These are phyloP conservation scores for Eublepharis macularius DNA, from an alignment of 2,113 vertebrate species.

Conservation along the genomic window DNA sequence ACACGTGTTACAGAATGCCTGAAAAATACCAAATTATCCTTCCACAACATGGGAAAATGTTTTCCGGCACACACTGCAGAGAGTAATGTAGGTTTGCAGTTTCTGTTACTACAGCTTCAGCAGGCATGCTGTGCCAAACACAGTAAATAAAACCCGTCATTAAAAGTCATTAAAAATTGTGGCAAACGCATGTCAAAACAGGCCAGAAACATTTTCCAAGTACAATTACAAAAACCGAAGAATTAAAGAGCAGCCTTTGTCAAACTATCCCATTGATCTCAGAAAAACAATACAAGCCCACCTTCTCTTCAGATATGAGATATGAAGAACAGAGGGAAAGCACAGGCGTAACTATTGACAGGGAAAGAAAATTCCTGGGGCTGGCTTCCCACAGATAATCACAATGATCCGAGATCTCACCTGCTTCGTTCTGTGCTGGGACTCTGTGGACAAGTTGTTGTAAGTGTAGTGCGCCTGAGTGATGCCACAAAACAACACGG, in stretches of 20 bases:
- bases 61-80: slow-evolving; percentile 5
- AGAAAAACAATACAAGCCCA: neutral
- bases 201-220: neutral
- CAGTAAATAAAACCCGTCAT: neutral
- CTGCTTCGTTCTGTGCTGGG: slow-evolving; percentile 95
- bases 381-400: neutral
- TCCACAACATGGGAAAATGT: slow-evolving; percentile 18
- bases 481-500: slow-evolving; percentile 97
- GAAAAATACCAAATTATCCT: neutral
- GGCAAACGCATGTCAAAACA: too few relatives aligned
- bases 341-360: neutral
- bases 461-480: slow-evolving; percentile 98
- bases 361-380: slow-evolving; percentile 1
- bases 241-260: neutral
- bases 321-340: neutral
- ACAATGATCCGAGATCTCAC: slow-evolving; percentile 69
- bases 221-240: neutral
- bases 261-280: neutral
- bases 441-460: slow-evolving; percentile 96
- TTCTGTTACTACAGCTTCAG: neutral
- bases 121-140: neutral
- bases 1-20: slow-evolving; percentile 8
- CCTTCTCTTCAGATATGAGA: neutral
- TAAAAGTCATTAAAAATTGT: neutral
- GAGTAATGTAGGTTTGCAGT: neutral